These are phyloP conservation scores for Aplysia californica DNA, from an alignment of 1,140 invertebrate species.

Conservation along the genomic window DNA sequence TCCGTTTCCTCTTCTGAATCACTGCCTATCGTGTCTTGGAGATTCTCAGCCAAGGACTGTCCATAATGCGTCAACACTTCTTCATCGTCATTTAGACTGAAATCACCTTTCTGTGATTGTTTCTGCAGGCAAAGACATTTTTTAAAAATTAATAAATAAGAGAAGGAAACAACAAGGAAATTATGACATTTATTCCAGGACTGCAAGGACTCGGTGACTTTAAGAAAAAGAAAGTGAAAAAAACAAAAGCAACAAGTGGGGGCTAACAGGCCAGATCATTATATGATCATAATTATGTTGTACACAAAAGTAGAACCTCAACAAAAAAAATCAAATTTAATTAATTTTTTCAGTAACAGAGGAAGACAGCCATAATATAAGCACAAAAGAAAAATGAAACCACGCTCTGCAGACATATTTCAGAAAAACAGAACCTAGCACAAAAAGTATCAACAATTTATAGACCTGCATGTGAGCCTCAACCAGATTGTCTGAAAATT, in stretches of 20 bases:
- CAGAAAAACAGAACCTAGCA: too few species aligned
- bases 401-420: too few species aligned
- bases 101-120: slow-evolving; percentile 63
- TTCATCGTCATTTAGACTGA: slow-evolving; percentile 89
- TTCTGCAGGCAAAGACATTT: slow-evolving; percentile 32
- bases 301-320: too few species aligned
- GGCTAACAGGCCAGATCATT: neutral
- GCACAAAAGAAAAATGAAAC: too few species aligned
- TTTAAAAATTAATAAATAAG: neutral
- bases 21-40: slow-evolving; percentile 84
- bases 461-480: too few species aligned
- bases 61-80: slow-evolving; percentile 74
- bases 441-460: too few species aligned
- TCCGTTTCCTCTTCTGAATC: slow-evolving; percentile 81
- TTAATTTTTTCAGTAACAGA: too few species aligned
- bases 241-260: neutral
- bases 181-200: too few species aligned
- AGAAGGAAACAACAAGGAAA: too few species aligned
- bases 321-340: neutral
- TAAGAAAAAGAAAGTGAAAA: neutral
- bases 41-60: slow-evolving; percentile 88
- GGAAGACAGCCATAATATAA: too few species aligned
- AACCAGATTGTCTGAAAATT: too few species aligned
- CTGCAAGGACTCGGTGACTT: neutral
- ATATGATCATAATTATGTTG: too few species aligned